These are phyloP conservation scores for silkworm (Bombyx mori) DNA, from an alignment of 1,140 invertebrate genomes.

Conservation along the genomic window DNA sequence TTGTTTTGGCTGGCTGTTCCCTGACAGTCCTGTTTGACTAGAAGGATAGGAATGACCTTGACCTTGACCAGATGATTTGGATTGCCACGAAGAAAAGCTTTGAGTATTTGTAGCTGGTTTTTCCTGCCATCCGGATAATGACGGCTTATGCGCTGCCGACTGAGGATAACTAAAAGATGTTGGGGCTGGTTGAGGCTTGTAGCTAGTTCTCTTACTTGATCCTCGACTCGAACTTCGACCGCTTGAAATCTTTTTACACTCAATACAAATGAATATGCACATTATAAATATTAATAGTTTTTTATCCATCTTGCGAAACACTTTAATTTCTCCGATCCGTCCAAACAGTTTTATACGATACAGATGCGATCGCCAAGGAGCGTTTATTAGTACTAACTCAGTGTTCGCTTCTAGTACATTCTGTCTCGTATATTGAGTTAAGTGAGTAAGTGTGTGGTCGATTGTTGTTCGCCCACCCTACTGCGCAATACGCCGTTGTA, in stretches of 20 bases:
- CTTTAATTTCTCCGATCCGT: too few species aligned
- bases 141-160: slow-evolving; percentile 46
- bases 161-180: slow-evolving; percentile 54
- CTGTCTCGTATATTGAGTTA: slow-evolving; percentile 32
- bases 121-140: slow-evolving; percentile 60
- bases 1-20: slow-evolving; percentile 37
- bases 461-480: slow-evolving; percentile 36
- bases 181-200: slow-evolving; percentile 45
- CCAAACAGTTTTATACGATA: too few species aligned
- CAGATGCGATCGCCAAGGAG: too few species aligned
- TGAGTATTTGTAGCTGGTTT: slow-evolving; percentile 41
- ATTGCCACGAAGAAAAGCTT: slow-evolving; percentile 27
- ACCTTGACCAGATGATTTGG: slow-evolving; percentile 33
- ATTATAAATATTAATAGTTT: slow-evolving; percentile 3
- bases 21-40: slow-evolving; percentile 54
- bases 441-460: slow-evolving; percentile 14
- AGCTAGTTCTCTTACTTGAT: slow-evolving; percentile 37
- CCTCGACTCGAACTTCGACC: slow-evolving; percentile 43
- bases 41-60: slow-evolving; percentile 58
- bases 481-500: slow-evolving; percentile 14
- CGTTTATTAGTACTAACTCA: too few species aligned
- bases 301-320: not conserved
- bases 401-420: slow-evolving; percentile 21
- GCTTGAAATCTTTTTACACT: slow-evolving; percentile 43
- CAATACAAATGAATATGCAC: slow-evolving; percentile 22